phyloP scores from a whole-genome alignment of 2,113 vertebrate genomes.

The Gallinago undulata region DNA sequence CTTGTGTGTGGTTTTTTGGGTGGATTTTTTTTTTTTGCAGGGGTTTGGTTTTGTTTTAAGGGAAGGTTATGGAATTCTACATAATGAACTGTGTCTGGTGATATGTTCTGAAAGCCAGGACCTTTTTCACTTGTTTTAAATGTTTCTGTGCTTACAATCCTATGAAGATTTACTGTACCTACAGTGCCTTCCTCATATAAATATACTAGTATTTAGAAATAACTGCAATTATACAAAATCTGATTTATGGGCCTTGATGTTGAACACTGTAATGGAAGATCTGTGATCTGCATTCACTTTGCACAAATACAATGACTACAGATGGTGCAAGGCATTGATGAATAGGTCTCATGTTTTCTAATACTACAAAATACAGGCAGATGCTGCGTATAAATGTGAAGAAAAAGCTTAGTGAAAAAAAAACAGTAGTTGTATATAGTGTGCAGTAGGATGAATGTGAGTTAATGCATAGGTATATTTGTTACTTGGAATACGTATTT shows the following conservation, averaged over 20 bases:
- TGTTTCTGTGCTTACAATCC: neutral
- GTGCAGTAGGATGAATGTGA: neutral
- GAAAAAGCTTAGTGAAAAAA: neutral
- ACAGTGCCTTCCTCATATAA: neutral
- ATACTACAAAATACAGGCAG: neutral
- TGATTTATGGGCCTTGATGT: neutral
- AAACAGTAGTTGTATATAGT: neutral
- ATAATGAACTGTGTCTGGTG: neutral
- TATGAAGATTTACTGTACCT: neutral
- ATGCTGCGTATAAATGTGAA: neutral
- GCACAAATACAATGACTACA: neutral
- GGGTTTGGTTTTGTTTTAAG: neutral
- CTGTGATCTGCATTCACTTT: neutral
- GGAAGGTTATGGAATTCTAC: neutral
- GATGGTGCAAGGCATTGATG: neutral
- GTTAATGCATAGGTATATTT: neutral
- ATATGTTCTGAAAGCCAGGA: neutral
- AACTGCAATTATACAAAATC: neutral
- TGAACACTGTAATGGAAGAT: neutral
- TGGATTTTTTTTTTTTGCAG: neutral
- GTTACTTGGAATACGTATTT: neutral
- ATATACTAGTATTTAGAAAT: neutral
- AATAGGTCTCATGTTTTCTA: neutral
- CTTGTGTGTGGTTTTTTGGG: neutral
- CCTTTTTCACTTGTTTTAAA: neutral